Percentiles rank a stretch among this genome's conserved stretches.
Conservation (phyloP, 1,140 invertebrate species). For the Radopholus similis region DNA sequence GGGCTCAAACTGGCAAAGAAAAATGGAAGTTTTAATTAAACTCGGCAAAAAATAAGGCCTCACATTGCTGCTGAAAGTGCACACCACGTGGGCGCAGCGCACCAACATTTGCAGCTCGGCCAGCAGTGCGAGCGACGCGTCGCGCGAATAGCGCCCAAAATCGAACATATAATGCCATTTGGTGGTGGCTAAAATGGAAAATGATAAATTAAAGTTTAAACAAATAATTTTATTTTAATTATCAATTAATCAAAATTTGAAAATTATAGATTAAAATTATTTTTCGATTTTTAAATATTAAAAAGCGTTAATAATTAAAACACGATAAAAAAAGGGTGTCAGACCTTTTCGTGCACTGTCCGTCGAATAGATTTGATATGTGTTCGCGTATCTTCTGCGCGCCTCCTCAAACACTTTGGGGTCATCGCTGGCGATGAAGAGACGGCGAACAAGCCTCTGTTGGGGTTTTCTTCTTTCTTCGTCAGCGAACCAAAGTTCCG, state of each 20-base stretch:
- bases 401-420: neutral
- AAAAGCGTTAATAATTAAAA: no score
- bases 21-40: no score
- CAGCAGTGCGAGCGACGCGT: neutral
- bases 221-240: neutral
- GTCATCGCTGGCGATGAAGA: neutral
- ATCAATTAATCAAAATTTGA: conserved; percentile 1
- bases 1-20: no score
- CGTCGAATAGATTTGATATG: no score
- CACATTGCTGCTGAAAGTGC: conserved; percentile 6
- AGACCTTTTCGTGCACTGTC: no score
- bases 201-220: neutral
- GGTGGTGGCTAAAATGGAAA: neutral
- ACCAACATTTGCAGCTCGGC: neutral
- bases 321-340: no score
- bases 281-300: no score
- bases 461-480: neutral
- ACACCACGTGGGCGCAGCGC: neutral
- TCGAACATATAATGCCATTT: neutral
- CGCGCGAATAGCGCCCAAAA: neutral
- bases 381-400: neutral
- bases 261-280: no score
- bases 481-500: neutral
- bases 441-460: neutral
- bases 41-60: no score